Percentiles rank a stretch among this genome's conserved stretches.
phyloP scores from a whole-genome alignment of 2,113 vertebrate species.

The Bos taurus region DNA sequence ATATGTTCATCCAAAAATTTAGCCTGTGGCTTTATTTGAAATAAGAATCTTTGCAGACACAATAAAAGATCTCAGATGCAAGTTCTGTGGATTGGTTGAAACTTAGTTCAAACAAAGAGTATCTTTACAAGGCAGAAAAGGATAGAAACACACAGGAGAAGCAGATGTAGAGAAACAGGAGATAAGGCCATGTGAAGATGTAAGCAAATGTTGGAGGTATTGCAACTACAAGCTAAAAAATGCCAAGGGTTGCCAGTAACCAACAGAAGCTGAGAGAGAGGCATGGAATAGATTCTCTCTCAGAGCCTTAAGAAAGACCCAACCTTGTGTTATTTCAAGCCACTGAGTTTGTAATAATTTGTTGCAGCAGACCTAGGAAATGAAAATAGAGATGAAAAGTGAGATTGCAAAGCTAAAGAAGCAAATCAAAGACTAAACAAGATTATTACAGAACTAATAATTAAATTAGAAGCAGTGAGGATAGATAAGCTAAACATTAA shows the following conservation, averaged over 20 bases:
- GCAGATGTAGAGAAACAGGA: background rate
- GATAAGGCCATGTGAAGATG: background rate
- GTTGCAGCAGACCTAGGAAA: slow-evolving; percentile 1
- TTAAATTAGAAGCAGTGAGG: background rate
- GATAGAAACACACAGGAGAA: background rate
- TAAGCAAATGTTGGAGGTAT: too few relatives aligned
- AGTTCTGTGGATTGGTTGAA: background rate
- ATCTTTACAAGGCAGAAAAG: background rate
- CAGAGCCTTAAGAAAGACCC: background rate
- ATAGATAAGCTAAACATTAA: background rate
- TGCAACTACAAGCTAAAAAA: background rate
- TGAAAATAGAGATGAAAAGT: slow-evolving; percentile 4
- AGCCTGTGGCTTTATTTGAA: background rate
- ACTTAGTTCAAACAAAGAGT: background rate
- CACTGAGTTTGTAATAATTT: background rate
- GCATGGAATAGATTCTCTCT: background rate
- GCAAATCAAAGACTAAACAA: slow-evolving; percentile 29
- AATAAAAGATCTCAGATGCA: background rate
- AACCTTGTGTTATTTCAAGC: background rate
- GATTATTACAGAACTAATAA: slow-evolving; percentile 26
- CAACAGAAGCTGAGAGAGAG: background rate
- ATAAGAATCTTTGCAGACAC: background rate
- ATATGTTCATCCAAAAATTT: background rate
- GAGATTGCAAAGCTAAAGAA: background rate
- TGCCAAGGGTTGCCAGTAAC: background rate